These are phyloP conservation scores for Poecilia velifera DNA, from an alignment of 2,797 vertebrate species.

Conservation along the genomic window DNA sequence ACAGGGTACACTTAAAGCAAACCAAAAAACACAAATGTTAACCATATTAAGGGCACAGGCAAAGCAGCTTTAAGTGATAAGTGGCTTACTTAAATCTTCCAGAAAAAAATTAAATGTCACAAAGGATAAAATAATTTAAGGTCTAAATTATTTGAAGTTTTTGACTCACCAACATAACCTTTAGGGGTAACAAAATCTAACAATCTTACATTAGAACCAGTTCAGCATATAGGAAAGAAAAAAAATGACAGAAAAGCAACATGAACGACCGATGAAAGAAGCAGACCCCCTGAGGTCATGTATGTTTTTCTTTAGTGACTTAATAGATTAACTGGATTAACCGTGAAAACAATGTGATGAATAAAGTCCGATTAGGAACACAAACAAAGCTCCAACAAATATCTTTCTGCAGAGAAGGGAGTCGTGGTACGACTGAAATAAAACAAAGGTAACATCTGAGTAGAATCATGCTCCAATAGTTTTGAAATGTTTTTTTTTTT, in stretches of 20 bases:
- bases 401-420: not conserved
- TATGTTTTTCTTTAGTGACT: conserved; percentile 13
- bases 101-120: not conserved
- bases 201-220: not conserved
- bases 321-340: conserved; percentile 21
- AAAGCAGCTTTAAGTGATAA: not conserved
- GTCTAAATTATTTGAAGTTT: not conserved
- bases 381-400: conserved; percentile 6
- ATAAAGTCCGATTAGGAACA: conserved; percentile 16
- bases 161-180: not conserved
- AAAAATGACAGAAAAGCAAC: conserved; percentile 6
- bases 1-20: no score
- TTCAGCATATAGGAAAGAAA: not conserved
- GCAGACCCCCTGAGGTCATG: conserved; percentile 10
- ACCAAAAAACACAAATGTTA: not conserved
- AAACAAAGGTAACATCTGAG: not conserved
- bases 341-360: conserved; percentile 23
- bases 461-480: not conserved
- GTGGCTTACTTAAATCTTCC: not conserved
- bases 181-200: not conserved
- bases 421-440: not conserved
- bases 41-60: not conserved
- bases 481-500: not conserved
- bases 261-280: conserved; percentile 13
- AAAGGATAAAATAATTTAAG: not conserved